These are phyloP conservation scores for Gobius niger DNA, from an alignment of 2,113 vertebrate species.

Conservation along the genomic window DNA sequence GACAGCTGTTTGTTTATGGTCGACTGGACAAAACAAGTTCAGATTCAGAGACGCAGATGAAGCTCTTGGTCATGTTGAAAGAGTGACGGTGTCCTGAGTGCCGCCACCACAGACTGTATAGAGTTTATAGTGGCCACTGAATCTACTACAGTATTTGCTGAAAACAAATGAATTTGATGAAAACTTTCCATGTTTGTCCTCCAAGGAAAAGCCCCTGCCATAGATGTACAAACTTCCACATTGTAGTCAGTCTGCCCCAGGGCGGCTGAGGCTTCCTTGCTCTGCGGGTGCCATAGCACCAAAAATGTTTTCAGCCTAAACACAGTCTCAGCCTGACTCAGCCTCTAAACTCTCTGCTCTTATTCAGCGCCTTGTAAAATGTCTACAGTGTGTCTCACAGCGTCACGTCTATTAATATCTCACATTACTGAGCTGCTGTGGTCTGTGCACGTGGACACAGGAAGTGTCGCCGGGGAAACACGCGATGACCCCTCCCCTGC, in stretches of 20 bases:
- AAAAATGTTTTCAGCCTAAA: neutral
- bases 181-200: too few species aligned
- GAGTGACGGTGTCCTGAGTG: too few species aligned
- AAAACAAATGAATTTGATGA: too few species aligned
- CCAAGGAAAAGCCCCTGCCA: too few species aligned
- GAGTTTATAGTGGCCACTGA: too few species aligned
- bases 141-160: too few species aligned
- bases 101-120: too few species aligned
- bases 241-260: too few species aligned
- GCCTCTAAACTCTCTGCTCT: neutral
- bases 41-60: neutral
- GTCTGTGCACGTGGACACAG: conserved; percentile 14
- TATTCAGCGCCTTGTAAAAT: neutral
- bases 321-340: conserved; percentile 1
- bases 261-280: too few species aligned
- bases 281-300: neutral
- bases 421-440: conserved; percentile 1
- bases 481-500: conserved; percentile 62
- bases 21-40: neutral
- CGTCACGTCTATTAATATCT: conserved; percentile 2
- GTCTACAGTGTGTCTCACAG: conserved; percentile 5
- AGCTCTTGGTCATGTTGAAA: too few species aligned
- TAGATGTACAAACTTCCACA: too few species aligned
- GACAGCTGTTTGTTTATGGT: neutral
- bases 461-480: conserved; percentile 7